phyloP scores from a whole-genome alignment of 2,888 invertebrate genomes.

The Hirtodrosophila confusa region DNA sequence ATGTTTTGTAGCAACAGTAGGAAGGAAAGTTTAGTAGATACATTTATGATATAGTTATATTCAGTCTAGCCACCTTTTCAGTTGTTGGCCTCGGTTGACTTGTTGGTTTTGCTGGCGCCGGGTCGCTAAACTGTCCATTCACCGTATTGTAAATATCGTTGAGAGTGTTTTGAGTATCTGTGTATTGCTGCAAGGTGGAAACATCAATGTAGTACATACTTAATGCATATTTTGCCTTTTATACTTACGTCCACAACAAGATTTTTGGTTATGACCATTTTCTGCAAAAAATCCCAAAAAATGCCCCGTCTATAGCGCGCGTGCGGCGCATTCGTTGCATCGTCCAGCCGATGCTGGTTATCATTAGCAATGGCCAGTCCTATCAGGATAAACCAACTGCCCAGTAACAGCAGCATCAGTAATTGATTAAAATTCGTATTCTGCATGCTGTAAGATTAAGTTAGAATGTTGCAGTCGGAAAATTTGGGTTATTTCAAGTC shows the following conservation, averaged over 20 bases:
- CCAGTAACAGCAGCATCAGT: slow-evolving; percentile 21
- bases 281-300: slow-evolving; percentile 82
- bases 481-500: too few species aligned
- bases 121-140: slow-evolving; percentile 82
- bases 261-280: slow-evolving; percentile 81
- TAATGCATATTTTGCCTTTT: too few species aligned
- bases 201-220: too few species aligned
- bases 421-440: slow-evolving; percentile 6
- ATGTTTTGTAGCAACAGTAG: too few species aligned
- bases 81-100: slow-evolving; percentile 59
- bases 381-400: slow-evolving; percentile 30
- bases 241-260: slow-evolving; percentile 80
- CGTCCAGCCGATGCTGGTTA: background rate
- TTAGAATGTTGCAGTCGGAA: too few species aligned
- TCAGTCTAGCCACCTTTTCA: slow-evolving; percentile 58
- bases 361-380: slow-evolving; percentile 8
- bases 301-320: slow-evolving; percentile 76
- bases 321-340: slow-evolving; percentile 42
- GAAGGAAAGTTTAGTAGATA: too few species aligned
- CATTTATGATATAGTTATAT: too few species aligned
- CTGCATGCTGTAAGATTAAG: slow-evolving; percentile 14
- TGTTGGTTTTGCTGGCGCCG: slow-evolving; percentile 76
- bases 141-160: slow-evolving; percentile 81
- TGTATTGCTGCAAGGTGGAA: slow-evolving; percentile 79
- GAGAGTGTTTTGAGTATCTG: slow-evolving; percentile 81